Conservation (phyloP, 2,888 invertebrate genomes). For the Drosophila borealis region DNA sequence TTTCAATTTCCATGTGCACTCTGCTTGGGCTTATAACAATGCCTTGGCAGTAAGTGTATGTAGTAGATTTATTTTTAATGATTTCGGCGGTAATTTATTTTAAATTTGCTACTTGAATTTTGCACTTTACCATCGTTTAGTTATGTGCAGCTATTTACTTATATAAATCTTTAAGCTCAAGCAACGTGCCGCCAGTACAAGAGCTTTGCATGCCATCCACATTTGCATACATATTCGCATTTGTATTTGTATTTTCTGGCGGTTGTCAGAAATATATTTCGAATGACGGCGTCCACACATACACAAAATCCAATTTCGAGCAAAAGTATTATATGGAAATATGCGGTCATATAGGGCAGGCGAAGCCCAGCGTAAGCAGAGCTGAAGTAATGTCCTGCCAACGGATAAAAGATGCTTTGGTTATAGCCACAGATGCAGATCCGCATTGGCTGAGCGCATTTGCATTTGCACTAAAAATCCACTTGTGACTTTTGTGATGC, state of each 20-base stretch:
- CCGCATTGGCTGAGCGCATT: constrained; percentile 34
- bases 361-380: constrained; percentile 5
- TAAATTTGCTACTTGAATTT: background rate
- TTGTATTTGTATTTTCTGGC: constrained; percentile 7
- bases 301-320: constrained; percentile 57
- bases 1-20: background rate
- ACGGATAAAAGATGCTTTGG: constrained; percentile 19
- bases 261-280: constrained; percentile 39
- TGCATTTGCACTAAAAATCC: constrained; percentile 64
- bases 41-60: too few relatives aligned
- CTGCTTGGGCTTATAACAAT: background rate
- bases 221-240: constrained; percentile 9
- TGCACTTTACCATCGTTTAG: background rate
- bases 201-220: background rate
- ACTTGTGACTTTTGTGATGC: constrained; percentile 58
- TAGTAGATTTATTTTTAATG: background rate
- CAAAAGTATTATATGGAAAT: background rate
- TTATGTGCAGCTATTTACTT: background rate
- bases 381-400: constrained; percentile 16
- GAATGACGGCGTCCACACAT: constrained; percentile 14
- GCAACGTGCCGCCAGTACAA: background rate
- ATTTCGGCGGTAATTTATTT: background rate
- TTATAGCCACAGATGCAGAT: constrained; percentile 47
- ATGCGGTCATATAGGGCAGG: constrained; percentile 1
- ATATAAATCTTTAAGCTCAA: background rate